Evolutionary conservation across 2,797 vertebrate genomes (phyloP).

Genomic region (Scolopax rusticola): DNA sequence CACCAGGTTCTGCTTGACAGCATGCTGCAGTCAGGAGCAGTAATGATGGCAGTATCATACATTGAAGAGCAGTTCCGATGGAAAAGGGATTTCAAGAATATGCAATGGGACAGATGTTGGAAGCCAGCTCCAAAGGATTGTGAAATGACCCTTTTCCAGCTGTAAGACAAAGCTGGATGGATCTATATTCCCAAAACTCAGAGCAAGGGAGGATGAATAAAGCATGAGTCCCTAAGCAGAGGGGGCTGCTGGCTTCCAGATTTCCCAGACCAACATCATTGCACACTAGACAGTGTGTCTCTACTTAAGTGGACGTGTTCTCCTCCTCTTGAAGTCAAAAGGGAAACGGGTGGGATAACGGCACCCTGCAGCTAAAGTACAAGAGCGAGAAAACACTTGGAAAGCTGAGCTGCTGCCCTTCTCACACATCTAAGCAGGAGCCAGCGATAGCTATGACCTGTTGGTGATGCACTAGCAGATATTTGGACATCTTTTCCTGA

Average conservation of each 20-base stretch:
- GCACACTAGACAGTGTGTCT: background rate
- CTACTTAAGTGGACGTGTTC: background rate
- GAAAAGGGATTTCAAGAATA: conserved; percentile 5
- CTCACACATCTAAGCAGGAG: background rate
- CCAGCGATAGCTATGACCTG: background rate
- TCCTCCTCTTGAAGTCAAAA: background rate
- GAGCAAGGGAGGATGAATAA: background rate
- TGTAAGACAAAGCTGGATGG: conserved; percentile 43
- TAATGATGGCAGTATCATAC: background rate
- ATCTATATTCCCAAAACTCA: conserved; percentile 45
- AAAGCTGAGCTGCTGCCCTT: background rate
- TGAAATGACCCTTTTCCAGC: conserved; percentile 47
- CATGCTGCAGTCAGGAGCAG: background rate
- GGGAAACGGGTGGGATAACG: background rate
- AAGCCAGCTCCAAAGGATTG: conserved; percentile 34
- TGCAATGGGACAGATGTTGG: background rate
- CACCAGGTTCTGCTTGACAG: background rate
- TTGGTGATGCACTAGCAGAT: background rate
- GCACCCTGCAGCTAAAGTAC: background rate
- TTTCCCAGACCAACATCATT: background rate
- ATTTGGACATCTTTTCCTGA: background rate
- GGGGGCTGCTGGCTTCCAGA: background rate
- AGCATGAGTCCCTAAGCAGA: background rate
- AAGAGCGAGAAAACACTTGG: background rate
- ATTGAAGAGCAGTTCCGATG: background rate